These are phyloP conservation scores for Spodoptera frugiperda DNA, from an alignment of 1,140 invertebrate genomes.

Conservation along the genomic window DNA sequence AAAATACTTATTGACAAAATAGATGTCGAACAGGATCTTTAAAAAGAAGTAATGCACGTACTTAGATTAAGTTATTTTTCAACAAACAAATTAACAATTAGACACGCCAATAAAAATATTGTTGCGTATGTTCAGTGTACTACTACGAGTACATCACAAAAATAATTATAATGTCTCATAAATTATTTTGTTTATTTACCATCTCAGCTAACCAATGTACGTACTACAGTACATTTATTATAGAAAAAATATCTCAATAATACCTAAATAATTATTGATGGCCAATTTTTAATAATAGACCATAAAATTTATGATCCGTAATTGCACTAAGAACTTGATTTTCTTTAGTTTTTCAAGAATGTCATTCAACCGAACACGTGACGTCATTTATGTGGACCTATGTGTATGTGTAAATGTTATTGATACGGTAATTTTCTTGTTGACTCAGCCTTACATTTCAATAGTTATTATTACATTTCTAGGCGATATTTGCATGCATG, in stretches of 20 bases:
- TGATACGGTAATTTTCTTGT: no score
- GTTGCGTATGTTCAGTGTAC: no score
- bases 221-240: neutral
- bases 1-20: no score
- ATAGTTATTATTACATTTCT: no score
- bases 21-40: no score
- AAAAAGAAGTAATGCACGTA: no score
- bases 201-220: neutral
- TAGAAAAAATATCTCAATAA: neutral
- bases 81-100: no score
- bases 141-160: no score
- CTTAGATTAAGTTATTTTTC: no score
- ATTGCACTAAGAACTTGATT: slow-evolving; percentile 48
- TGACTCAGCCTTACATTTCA: neutral
- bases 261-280: slow-evolving; percentile 34
- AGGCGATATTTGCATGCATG: no score
- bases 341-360: slow-evolving; percentile 42
- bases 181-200: slow-evolving; percentile 3
- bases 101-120: no score
- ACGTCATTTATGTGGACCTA: neutral
- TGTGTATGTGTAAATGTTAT: no score
- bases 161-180: neutral
- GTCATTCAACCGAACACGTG: slow-evolving; percentile 13
- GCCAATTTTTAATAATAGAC: slow-evolving; percentile 48
- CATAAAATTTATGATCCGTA: slow-evolving; percentile 59